A percentile compares a stretch with the other conserved stretches of the same genome.
Conservation (phyloP, 2,888 invertebrate species). For the Dendrolimus pini region DNA sequence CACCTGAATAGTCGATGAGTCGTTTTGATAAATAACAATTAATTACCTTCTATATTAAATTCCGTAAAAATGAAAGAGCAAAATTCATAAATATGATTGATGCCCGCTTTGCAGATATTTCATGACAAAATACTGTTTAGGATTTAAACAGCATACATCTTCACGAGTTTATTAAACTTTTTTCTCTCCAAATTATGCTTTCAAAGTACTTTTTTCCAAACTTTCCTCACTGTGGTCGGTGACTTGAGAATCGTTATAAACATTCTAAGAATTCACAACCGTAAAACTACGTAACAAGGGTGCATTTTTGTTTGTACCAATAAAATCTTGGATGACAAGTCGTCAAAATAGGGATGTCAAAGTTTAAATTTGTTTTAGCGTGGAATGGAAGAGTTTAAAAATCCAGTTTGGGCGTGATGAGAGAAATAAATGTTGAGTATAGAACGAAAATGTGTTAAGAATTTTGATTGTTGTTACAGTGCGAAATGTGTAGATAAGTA, state of each 20-base stretch:
- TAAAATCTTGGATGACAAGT: background rate
- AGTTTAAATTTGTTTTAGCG: background rate
- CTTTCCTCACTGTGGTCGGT: background rate
- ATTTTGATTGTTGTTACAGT: no score
- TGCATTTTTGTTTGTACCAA: background rate
- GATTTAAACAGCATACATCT: background rate
- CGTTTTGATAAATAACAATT: no score
- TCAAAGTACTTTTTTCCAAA: background rate
- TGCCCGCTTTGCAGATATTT: background rate
- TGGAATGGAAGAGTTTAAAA: background rate
- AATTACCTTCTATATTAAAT: no score
- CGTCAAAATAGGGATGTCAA: background rate
- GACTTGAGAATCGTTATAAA: background rate
- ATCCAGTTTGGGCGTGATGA: background rate
- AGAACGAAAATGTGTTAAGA: no score
- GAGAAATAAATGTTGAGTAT: background rate
- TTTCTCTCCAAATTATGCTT: background rate
- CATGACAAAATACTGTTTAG: background rate
- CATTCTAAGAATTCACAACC: background rate
- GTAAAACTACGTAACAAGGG: background rate
- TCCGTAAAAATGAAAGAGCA: no score
- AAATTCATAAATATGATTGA: background rate
- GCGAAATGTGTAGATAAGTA: no score
- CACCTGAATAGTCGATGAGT: no score
- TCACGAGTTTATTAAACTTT: background rate